Conservation (phyloP, 2,888 invertebrate genomes). For the Coenonympha arcania region DNA sequence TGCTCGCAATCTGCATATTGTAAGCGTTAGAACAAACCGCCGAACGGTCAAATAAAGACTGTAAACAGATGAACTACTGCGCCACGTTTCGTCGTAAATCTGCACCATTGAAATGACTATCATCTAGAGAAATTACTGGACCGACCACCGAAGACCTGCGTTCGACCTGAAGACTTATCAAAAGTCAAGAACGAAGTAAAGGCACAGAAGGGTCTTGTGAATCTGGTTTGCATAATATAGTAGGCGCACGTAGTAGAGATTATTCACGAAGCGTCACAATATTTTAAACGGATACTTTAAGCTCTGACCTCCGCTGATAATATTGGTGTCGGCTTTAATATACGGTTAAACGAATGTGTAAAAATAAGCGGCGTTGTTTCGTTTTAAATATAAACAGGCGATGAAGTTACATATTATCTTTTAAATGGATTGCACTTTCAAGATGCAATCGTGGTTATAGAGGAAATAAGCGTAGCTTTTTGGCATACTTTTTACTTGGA, state of each 20-base stretch:
- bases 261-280: constrained; percentile 63
- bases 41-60: constrained; percentile 54
- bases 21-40: constrained; percentile 44
- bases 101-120: constrained; percentile 64
- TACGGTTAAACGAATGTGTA: constrained; percentile 52
- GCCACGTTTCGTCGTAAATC: constrained; percentile 50
- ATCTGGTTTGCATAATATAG: constrained; percentile 34
- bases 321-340: constrained; percentile 57
- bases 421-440: constrained; percentile 13
- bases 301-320: constrained; percentile 53
- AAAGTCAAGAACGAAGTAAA: constrained; percentile 7
- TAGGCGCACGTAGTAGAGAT: constrained; percentile 51
- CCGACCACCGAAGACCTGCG: constrained; percentile 40
- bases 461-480: constrained; percentile 5
- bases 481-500: not conserved
- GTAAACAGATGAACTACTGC: constrained; percentile 49
- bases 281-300: constrained; percentile 63
- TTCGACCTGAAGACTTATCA: constrained; percentile 23
- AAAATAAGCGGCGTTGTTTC: constrained; percentile 36
- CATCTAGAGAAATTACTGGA: constrained; percentile 53
- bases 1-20: constrained; percentile 44
- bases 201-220: constrained; percentile 24
- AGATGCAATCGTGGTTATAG: constrained; percentile 3
- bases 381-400: constrained; percentile 24
- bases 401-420: constrained; percentile 18